These are phyloP conservation scores for Hemicentrotus pulcherrimus DNA, from an alignment of 35 echinoderm and acorn worm species.

Conservation along the genomic window DNA sequence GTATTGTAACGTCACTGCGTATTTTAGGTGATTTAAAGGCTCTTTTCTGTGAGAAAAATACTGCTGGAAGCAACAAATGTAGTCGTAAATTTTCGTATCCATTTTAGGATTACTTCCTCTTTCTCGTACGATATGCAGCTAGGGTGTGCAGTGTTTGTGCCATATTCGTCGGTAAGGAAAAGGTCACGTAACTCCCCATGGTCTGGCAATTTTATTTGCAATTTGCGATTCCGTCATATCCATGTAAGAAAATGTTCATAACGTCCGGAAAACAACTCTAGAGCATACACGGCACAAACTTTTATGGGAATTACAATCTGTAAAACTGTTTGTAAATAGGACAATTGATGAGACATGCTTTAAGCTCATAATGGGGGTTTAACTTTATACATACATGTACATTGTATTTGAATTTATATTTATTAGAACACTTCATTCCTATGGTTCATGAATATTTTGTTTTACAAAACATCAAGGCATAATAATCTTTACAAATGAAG, in stretches of 20 bases:
- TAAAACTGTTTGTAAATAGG: too few relatives aligned
- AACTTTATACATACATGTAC: too few relatives aligned
- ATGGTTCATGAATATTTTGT: too few relatives aligned
- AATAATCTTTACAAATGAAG: too few relatives aligned
- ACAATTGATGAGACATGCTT: too few relatives aligned
- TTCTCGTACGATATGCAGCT: background rate
- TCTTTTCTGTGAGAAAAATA: background rate
- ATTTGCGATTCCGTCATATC: constrained; percentile 10
- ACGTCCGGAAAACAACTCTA: background rate
- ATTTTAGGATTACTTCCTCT: background rate
- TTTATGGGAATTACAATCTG: background rate
- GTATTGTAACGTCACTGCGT: background rate
- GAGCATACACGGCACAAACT: background rate
- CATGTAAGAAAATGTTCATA: background rate
- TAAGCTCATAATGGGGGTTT: too few relatives aligned
- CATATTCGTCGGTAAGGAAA: background rate
- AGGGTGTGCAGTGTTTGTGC: background rate
- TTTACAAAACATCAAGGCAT: too few relatives aligned
- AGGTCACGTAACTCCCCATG: background rate
- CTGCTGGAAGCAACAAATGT: background rate
- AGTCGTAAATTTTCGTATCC: background rate
- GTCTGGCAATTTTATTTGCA: background rate
- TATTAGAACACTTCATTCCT: too few relatives aligned
- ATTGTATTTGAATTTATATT: too few relatives aligned
- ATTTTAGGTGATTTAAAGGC: background rate